Evolutionary conservation across 2,888 invertebrate species (phyloP).

Genomic region (Acleris emargana): DNA sequence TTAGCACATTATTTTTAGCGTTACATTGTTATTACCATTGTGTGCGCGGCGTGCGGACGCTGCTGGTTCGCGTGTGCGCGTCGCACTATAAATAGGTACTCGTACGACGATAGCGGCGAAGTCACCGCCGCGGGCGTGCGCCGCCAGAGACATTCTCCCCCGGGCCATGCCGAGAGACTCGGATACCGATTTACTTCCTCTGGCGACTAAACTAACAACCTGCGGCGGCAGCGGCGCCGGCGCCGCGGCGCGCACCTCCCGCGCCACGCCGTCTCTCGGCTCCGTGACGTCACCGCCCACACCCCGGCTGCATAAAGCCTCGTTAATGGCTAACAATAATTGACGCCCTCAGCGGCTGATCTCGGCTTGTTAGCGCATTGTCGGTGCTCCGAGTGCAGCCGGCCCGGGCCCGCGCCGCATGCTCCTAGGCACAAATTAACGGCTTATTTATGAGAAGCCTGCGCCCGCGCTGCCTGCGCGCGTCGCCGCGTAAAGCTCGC

Average conservation of each 20-base stretch:
- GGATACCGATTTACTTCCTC: not conserved
- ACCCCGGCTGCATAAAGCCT: slow-evolving; percentile 2
- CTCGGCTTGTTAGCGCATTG: slow-evolving; percentile 5
- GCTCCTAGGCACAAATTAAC: slow-evolving; percentile 16
- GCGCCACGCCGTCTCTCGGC: slow-evolving; percentile 10
- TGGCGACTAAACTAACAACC: not conserved
- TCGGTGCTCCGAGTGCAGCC: not conserved
- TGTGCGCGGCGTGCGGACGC: slow-evolving; percentile 10
- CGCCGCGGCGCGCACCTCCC: not conserved
- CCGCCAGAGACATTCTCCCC: no score
- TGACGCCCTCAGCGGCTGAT: not conserved
- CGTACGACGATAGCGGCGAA: slow-evolving; percentile 9
- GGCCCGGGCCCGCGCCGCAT: slow-evolving; percentile 8
- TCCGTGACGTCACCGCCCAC: slow-evolving; percentile 9
- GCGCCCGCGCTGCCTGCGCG: slow-evolving; percentile 5
- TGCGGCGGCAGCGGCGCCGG: not conserved
- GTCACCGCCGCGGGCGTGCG: slow-evolving; percentile 1
- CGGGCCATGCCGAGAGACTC: no score
- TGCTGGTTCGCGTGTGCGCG: slow-evolving; percentile 15
- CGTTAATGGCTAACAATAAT: not conserved
- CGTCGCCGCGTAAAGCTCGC: not conserved
- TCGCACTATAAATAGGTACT: slow-evolving; percentile 29
- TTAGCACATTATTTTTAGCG: slow-evolving; percentile 35
- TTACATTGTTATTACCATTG: slow-evolving; percentile 30
- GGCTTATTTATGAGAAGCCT: slow-evolving; percentile 27